A percentile compares a stretch with the other conserved stretches of the same genome.
These are phyloP conservation scores for Alosa sapidissima DNA, from an alignment of 2,797 vertebrate genomes.

Conservation along the genomic window DNA sequence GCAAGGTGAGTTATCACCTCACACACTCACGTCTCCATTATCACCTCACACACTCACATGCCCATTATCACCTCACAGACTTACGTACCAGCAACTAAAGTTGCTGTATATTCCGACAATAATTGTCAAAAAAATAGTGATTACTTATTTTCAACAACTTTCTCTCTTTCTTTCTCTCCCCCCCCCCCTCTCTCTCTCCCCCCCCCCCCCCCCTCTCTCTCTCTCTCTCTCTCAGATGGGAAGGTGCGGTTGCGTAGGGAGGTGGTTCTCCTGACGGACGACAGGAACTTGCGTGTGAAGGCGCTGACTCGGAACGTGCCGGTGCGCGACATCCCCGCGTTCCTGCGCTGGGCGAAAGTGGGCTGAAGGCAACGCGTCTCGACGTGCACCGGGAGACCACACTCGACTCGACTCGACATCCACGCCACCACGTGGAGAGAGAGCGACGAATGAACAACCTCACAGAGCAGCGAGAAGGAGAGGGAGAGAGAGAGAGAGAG, in stretches of 20 bases:
- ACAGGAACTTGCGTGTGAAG: conserved; percentile 97
- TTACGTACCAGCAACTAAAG: too few species aligned
- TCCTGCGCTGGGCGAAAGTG: conserved; percentile 88
- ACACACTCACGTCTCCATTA: too few species aligned
- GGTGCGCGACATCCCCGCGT: conserved; percentile 93
- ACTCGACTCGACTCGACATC: conserved; percentile 73
- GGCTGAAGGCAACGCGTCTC: conserved; percentile 77
- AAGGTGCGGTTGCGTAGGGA: conserved; percentile 89
- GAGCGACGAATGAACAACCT: conserved; percentile 43
- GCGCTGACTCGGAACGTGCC: conserved; percentile 95
- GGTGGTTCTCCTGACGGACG: conserved; percentile 95
- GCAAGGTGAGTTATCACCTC: conserved; percentile 77
- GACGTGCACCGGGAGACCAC: conserved; percentile 55
- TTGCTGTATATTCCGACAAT: too few species aligned
- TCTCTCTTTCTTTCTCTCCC: background rate
- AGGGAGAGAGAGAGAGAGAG: conserved; percentile 41
- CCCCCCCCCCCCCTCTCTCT: background rate
- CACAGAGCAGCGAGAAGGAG: conserved; percentile 41
- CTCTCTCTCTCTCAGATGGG: conserved; percentile 71
- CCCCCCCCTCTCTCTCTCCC: background rate
- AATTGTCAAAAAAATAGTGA: too few species aligned
- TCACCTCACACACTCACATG: too few species aligned
- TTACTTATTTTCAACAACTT: too few species aligned
- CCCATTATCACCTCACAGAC: too few species aligned
- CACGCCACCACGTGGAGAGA: conserved; percentile 64